Conservation (phyloP, 2,888 invertebrate species). For the Cyrtodaria siliqua region DNA sequence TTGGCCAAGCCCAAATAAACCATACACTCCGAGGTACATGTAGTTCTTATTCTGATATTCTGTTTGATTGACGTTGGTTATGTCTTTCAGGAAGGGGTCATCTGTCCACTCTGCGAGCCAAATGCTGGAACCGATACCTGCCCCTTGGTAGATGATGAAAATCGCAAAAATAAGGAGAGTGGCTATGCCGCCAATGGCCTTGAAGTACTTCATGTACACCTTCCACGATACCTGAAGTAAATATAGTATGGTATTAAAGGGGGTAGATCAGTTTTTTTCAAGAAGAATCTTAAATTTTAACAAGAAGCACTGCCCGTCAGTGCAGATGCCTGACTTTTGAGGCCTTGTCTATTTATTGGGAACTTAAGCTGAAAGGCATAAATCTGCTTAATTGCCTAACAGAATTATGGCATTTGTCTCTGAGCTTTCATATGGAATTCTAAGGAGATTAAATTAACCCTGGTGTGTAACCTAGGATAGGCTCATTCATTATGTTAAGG, state of each 20-base stretch:
- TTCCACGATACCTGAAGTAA: conserved; percentile 91
- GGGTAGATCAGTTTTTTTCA: no score
- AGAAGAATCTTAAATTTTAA: no score
- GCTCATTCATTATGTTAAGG: no score
- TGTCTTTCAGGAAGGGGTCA: conserved; percentile 75
- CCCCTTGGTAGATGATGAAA: conserved; percentile 79
- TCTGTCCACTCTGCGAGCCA: conserved; percentile 85
- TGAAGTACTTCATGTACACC: conserved; percentile 96
- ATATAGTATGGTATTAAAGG: neutral
- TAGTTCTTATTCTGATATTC: conserved; percentile 68
- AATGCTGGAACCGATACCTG: conserved; percentile 79
- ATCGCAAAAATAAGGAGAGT: conserved; percentile 91
- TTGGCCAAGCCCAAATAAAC: conserved; percentile 81
- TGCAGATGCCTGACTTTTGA: no score
- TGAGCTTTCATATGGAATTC: no score
- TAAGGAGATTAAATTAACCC: no score
- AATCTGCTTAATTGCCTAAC: no score
- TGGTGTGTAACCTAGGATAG: no score
- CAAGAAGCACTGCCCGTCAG: no score
- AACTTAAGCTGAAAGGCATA: no score
- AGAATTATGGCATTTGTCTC: no score
- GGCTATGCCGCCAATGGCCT: conserved; percentile 91
- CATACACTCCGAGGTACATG: conserved; percentile 86
- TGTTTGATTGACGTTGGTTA: conserved; percentile 62
- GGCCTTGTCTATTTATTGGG: no score